Evolutionary conservation across 2,113 vertebrate species (phyloP), one percentile per base, ranked within the genome.

Genomic region (Cnemophilus loriae): DNA sequence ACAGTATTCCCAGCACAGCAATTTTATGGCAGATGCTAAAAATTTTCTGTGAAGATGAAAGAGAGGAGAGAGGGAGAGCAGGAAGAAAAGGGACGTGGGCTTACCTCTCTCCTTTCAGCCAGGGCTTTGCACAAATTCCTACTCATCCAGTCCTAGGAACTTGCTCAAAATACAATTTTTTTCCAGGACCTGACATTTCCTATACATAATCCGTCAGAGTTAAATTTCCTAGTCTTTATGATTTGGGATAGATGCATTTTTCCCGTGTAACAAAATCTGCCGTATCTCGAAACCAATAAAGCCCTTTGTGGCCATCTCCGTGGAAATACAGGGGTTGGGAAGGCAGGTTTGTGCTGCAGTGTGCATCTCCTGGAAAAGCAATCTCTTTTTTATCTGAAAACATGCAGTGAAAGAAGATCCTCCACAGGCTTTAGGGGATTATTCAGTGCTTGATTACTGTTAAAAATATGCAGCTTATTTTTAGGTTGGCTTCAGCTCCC

Each of bases 401-500:
- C 35, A 24, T 35, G 35, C 26, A 59, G 32, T 59, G 77, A 77
- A 85, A 86, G 73, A 89, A 87, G 76, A 57, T 95, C 84, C 55
- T 92, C 67, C 59, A 32, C 39, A 19, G 59, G 23, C 80, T 57
- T 91, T 55, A 87, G 73, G 81, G 84, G 84, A 27, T 93, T 91
- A 60, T 87, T 94, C 71, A n/a, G 33, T 70, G 56, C 69, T 87
- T 84, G 41, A 55, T 91, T 84, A 69, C 68, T 74, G 71, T 91
- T 94, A 83, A 92, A 94, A 94, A 80, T 65, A 88, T 7, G 15
- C 61, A 56, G 46, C 49, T 95, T 88, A 80, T 69, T 95, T 93
- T 88, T 85, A 89, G 46, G 37, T 63, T 93, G 57, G 60, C 70
- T 85, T 84, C 74, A 47, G 64, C 76, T 94, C 69, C 64, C 27